Percentiles rank a stretch among this genome's conserved stretches.
phyloP scores from a whole-genome alignment of 2,113 vertebrate genomes.

The Percina caprodes region DNA sequence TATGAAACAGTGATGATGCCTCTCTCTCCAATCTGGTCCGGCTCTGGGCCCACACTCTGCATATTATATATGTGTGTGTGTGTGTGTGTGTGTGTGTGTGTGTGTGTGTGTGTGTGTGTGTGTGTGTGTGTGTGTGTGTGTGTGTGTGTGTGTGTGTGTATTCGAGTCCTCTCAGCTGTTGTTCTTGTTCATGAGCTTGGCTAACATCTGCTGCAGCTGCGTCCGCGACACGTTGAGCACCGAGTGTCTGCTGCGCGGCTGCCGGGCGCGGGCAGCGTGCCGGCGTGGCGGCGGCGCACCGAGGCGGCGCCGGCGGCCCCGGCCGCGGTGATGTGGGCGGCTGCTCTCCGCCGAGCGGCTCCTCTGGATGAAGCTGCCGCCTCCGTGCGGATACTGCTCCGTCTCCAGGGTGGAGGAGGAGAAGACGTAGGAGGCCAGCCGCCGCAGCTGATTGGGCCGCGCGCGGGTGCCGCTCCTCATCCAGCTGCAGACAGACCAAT shows the following conservation, averaged over 20 bases:
- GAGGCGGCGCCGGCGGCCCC: constrained; percentile 77
- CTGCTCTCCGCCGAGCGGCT: constrained; percentile 99
- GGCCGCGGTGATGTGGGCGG: constrained; percentile 87
- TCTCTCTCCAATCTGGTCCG: too few species aligned
- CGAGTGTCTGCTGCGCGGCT: constrained; percentile 94
- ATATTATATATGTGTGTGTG: not conserved
- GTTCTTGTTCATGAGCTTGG: constrained; percentile 97
- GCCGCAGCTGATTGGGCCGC: constrained; percentile 97
- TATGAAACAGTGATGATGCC: too few species aligned
- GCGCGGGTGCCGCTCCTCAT: constrained; percentile 94
- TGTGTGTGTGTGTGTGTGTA: constrained; percentile 11
- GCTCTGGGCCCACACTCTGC: constrained; percentile 19
- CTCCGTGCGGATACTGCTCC: constrained; percentile 93
- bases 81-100: not conserved
- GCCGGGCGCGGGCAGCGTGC: constrained; percentile 80
- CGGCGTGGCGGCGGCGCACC: constrained; percentile 71
- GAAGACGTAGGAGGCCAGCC: constrained; percentile 99
- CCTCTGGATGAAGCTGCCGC: constrained; percentile 95
- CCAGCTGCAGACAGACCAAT: constrained; percentile 99
- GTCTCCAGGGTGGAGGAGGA: constrained; percentile 98
- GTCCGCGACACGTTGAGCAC: constrained; percentile 93
- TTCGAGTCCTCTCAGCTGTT: constrained; percentile 83
- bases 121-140: constrained; percentile 66
- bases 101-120: not conserved
- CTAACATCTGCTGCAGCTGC: constrained; percentile 98